These are phyloP conservation scores for Protonibea diacanthus DNA, from an alignment of 2,797 vertebrate genomes.

Conservation along the genomic window DNA sequence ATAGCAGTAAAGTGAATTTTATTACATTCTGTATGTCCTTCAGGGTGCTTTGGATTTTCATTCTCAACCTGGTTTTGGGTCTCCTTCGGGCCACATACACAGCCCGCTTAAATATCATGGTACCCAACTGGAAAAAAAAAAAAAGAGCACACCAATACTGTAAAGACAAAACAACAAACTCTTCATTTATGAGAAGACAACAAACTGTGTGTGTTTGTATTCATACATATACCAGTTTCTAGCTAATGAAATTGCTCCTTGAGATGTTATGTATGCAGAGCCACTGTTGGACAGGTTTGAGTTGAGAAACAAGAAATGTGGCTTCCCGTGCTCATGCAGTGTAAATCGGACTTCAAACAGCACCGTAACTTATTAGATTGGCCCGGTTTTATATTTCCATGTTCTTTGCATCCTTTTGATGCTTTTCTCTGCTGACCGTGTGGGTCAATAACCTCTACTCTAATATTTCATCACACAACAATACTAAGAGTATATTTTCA, in stretches of 20 bases:
- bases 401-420: not conserved
- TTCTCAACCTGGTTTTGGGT: constrained; percentile 77
- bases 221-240: not conserved
- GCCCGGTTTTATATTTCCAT: not conserved
- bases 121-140: constrained; percentile 86
- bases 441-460: not conserved
- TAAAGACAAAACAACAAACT: not conserved
- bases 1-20: constrained; percentile 37
- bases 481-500: not conserved
- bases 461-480: constrained; percentile 1
- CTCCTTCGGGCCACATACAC: constrained; percentile 89
- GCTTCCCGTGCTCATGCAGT: not conserved
- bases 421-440: not conserved
- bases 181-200: not conserved
- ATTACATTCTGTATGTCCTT: constrained; percentile 87
- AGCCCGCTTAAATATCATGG: constrained; percentile 93
- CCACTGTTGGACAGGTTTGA: not conserved
- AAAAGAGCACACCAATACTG: not conserved
- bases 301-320: not conserved
- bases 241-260: not conserved
- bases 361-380: not conserved
- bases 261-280: not conserved
- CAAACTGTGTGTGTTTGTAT: not conserved
- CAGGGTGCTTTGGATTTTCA: constrained; percentile 81
- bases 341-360: not conserved